phyloP scores from a whole-genome alignment of 2,797 vertebrate species.

The Myripristis jacobus region DNA sequence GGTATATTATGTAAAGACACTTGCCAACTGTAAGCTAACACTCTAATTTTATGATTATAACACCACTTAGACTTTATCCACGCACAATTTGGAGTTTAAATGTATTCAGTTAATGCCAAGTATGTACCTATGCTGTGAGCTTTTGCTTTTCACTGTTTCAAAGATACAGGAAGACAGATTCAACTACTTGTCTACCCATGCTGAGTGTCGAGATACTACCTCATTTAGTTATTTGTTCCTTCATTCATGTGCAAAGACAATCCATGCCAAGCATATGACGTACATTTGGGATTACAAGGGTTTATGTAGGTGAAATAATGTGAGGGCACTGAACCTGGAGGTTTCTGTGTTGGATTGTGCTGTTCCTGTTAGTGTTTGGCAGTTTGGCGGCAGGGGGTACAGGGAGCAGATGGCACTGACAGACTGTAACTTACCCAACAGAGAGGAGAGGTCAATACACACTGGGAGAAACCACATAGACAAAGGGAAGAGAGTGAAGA shows the following conservation, averaged over 20 bases:
- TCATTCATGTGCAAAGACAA: not conserved
- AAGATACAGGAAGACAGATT: conserved; percentile 19
- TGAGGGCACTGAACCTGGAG: conserved; percentile 69
- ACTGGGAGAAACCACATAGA: conserved; percentile 68
- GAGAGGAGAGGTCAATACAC: conserved; percentile 64
- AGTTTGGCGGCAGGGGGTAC: conserved; percentile 76
- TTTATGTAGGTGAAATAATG: conserved; percentile 68
- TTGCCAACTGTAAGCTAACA: conserved; percentile 51
- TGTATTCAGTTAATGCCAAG: conserved; percentile 41
- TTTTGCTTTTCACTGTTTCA: conserved; percentile 4
- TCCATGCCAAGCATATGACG: conserved; percentile 9
- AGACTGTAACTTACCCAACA: conserved; percentile 82
- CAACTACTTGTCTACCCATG: conserved; percentile 3
- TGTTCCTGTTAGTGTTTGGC: conserved; percentile 65
- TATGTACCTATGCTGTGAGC: not conserved
- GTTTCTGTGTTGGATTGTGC: conserved; percentile 44
- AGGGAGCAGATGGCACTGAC: conserved; percentile 86
- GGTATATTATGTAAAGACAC: conserved; percentile 74
- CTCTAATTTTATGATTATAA: conserved; percentile 34
- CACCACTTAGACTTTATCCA: conserved; percentile 49
- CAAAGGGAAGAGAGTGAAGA: conserved; percentile 57
- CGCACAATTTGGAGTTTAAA: conserved; percentile 49
- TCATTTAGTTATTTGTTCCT: conserved; percentile 1
- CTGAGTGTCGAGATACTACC: conserved; percentile 4
- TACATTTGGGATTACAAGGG: conserved; percentile 25